Percentiles rank a stretch among this genome's conserved stretches.
phyloP scores from a whole-genome alignment of 2,888 invertebrate genomes.

The Phyto melanocephala region DNA sequence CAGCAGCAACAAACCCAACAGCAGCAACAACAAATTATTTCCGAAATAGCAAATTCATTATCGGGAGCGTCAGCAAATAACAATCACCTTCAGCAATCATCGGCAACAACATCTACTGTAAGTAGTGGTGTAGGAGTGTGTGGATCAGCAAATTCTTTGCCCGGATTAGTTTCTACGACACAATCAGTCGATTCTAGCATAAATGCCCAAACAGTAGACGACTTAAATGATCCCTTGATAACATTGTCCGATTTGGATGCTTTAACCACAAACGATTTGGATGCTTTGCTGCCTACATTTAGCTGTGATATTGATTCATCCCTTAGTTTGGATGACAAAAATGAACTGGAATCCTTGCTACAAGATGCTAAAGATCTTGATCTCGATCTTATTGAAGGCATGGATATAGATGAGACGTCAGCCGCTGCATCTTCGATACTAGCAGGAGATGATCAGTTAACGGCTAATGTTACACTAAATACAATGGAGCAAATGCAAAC shows the following conservation, averaged over 20 bases:
- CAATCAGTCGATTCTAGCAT: constrained; percentile 36
- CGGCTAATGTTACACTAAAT: constrained; percentile 55
- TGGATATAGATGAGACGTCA: constrained; percentile 71
- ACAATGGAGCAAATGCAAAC: constrained; percentile 62
- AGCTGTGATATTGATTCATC: constrained; percentile 80
- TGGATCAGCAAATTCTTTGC: not conserved
- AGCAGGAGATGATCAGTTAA: constrained; percentile 56
- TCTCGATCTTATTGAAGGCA: constrained; percentile 76
- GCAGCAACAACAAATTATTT: constrained; percentile 66
- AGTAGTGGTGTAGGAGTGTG: not conserved
- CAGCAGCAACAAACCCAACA: constrained; percentile 78
- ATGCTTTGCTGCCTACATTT: constrained; percentile 83
- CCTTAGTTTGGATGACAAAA: constrained; percentile 77
- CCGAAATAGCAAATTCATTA: constrained; percentile 59
- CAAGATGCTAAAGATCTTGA: constrained; percentile 78
- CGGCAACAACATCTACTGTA: not conserved
- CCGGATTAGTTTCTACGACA: not conserved
- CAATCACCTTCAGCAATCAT: constrained; percentile 10
- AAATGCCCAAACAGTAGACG: constrained; percentile 52
- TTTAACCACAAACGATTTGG: constrained; percentile 81
- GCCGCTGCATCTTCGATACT: constrained; percentile 65
- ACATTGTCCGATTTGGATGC: constrained; percentile 76
- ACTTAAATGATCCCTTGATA: constrained; percentile 72
- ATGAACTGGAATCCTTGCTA: constrained; percentile 77
- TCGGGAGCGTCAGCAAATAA: constrained; percentile 62